Percentiles rank a stretch among this genome's conserved stretches.
Evolutionary conservation across 2,797 vertebrate genomes (phyloP).

Genomic region (Balearica regulorum): DNA sequence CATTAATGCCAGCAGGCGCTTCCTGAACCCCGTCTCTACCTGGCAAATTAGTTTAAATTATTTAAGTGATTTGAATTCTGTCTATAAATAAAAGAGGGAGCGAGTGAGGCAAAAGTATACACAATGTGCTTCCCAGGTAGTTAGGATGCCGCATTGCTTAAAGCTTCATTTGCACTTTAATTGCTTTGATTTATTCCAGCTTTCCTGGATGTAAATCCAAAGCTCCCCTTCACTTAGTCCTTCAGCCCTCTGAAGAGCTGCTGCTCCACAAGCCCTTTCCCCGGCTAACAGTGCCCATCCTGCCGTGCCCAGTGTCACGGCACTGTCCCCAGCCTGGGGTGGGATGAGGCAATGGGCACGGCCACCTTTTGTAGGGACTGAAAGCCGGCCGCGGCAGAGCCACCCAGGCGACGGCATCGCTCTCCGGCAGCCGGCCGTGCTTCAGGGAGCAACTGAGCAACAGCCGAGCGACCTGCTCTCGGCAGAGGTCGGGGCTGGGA

Average conservation of each 20-base stretch:
- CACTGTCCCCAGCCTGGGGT: background rate
- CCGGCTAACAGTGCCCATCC: accelerated
- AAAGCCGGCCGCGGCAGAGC: background rate
- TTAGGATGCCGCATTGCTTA: conserved; percentile 5
- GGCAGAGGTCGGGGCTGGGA: background rate
- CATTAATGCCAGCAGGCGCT: background rate
- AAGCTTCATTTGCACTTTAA: conserved; percentile 57
- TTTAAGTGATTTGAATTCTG: conserved; percentile 12
- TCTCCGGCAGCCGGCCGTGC: background rate
- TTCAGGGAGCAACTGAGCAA: background rate
- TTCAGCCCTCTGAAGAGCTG: background rate
- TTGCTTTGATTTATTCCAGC: conserved; percentile 49
- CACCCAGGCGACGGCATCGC: accelerated
- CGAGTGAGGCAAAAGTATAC: background rate
- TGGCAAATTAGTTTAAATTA: conserved; percentile 30
- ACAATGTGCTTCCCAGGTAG: background rate
- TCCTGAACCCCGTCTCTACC: background rate
- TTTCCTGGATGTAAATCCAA: background rate
- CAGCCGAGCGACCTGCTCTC: background rate
- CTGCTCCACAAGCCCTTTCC: background rate
- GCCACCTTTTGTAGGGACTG: accelerated
- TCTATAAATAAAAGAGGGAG: background rate
- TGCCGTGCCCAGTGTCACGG: accelerated
- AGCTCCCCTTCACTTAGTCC: background rate
- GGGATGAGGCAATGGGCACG: accelerated